Conservation (phyloP, 2,888 invertebrate genomes). For the Lasioglossum pauxillum region DNA sequence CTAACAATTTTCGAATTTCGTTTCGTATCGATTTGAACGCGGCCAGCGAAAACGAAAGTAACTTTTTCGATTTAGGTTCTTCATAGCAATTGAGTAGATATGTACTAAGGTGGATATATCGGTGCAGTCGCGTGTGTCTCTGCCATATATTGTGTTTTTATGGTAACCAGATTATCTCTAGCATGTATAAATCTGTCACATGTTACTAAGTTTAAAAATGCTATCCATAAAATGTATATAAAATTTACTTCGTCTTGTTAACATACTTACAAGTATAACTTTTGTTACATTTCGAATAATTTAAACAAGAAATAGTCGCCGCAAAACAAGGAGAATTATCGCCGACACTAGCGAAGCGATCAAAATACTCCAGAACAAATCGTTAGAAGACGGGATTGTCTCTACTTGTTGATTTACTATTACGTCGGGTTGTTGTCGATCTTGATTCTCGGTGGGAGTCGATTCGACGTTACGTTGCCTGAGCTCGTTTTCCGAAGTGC, state of each 20-base stretch:
- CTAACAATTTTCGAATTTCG: slow-evolving; percentile 9
- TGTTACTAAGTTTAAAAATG: slow-evolving; percentile 68
- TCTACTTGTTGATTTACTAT: slow-evolving; percentile 78
- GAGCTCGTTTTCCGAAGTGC: slow-evolving; percentile 69
- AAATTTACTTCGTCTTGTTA: slow-evolving; percentile 73
- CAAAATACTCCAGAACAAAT: slow-evolving; percentile 85
- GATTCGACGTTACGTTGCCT: slow-evolving; percentile 77
- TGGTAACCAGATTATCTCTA: slow-evolving; percentile 46
- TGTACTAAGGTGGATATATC: slow-evolving; percentile 57
- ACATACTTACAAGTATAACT: slow-evolving; percentile 66
- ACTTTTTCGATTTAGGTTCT: slow-evolving; percentile 17
- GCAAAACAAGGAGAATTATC: slow-evolving; percentile 84
- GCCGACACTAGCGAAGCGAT: slow-evolving; percentile 84
- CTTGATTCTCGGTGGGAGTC: slow-evolving; percentile 49
- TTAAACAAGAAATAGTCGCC: slow-evolving; percentile 85
- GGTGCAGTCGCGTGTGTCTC: slow-evolving; percentile 48
- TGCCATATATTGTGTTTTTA: slow-evolving; percentile 50
- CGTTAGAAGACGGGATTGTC: slow-evolving; percentile 83
- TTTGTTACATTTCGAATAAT: slow-evolving; percentile 58
- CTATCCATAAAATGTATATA: slow-evolving; percentile 74
- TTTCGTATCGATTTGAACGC: not conserved
- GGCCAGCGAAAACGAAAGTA: slow-evolving; percentile 2
- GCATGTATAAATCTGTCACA: slow-evolving; percentile 51
- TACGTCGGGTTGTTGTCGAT: slow-evolving; percentile 81
- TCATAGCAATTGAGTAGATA: slow-evolving; percentile 53